Conservation (phyloP, 2,888 invertebrate species). For the Lasioglossum figueresi region DNA sequence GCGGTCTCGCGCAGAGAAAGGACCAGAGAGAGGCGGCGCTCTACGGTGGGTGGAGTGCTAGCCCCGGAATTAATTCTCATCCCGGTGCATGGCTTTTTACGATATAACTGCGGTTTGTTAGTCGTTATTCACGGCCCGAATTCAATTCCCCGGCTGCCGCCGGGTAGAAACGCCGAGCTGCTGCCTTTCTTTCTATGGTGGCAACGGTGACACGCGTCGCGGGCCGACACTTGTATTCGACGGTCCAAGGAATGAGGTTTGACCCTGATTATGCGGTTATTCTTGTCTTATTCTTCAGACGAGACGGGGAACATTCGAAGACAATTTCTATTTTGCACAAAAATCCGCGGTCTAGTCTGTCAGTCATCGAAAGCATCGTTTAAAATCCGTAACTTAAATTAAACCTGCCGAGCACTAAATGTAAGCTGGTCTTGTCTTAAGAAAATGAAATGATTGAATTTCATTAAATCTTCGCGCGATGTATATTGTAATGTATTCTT, state of each 20-base stretch:
- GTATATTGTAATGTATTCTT: too few species aligned
- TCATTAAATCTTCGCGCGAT: too few species aligned
- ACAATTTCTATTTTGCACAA: not conserved
- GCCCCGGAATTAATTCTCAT: constrained; percentile 82
- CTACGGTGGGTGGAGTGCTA: constrained; percentile 70
- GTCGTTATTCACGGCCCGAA: constrained; percentile 82
- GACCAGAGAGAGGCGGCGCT: constrained; percentile 49
- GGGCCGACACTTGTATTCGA: not conserved
- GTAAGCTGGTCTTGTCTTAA: too few species aligned
- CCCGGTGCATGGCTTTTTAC: constrained; percentile 83
- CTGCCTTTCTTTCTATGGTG: constrained; percentile 31
- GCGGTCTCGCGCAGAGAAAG: constrained; percentile 27
- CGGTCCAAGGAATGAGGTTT: not conserved
- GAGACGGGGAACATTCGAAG: not conserved
- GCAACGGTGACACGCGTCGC: constrained; percentile 5
- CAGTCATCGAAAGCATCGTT: too few species aligned
- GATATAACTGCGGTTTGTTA: constrained; percentile 84
- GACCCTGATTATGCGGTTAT: not conserved
- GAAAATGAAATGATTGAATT: not conserved
- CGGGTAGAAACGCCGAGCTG: constrained; percentile 43
- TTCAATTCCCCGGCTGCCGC: constrained; percentile 76
- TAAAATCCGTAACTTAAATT: not conserved
- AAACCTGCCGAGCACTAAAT: not conserved
- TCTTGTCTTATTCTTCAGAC: not conserved
- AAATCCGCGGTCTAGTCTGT: too few species aligned